Evolutionary conservation across 2,113 vertebrate species (phyloP).

Genomic region (Oryzias curvinotus): DNA sequence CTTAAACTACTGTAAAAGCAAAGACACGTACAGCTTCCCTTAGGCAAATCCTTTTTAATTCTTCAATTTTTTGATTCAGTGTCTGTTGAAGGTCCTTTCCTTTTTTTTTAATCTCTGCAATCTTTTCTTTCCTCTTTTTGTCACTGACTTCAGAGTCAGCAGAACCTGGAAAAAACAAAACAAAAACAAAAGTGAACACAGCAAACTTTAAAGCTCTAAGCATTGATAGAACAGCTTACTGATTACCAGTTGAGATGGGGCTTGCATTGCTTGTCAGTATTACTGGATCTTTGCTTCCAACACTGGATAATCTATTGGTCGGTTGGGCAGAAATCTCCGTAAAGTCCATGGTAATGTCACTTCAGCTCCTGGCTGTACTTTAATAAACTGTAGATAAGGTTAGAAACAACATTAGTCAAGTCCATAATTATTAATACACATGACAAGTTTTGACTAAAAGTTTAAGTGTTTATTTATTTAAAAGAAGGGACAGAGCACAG

Average conservation of each 20-base stretch:
- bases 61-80: conserved; percentile 86
- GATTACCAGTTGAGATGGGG: conserved; percentile 90
- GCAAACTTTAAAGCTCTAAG: conserved; percentile 14
- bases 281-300: conserved; percentile 86
- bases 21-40: conserved; percentile 90
- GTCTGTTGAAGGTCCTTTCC: conserved; percentile 87
- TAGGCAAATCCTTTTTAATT: conserved; percentile 92
- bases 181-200: conserved; percentile 12
- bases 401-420: neutral
- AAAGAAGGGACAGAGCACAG: no score
- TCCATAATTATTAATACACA: no score
- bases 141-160: conserved; percentile 90
- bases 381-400: conserved; percentile 82
- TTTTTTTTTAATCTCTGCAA: conserved; percentile 89
- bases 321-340: conserved; percentile 83
- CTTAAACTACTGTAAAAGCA: neutral
- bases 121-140: conserved; percentile 93
- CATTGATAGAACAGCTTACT: conserved; percentile 16
- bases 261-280: conserved; percentile 97
- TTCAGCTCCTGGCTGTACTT: conserved; percentile 87
- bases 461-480: no score
- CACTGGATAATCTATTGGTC: conserved; percentile 80
- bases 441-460: no score
- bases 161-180: conserved; percentile 78
- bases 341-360: conserved; percentile 93